Percentiles rank a stretch among this genome's conserved stretches.
Evolutionary conservation across 2,888 invertebrate species (phyloP).

Genomic region (Cerastoderma edule): DNA sequence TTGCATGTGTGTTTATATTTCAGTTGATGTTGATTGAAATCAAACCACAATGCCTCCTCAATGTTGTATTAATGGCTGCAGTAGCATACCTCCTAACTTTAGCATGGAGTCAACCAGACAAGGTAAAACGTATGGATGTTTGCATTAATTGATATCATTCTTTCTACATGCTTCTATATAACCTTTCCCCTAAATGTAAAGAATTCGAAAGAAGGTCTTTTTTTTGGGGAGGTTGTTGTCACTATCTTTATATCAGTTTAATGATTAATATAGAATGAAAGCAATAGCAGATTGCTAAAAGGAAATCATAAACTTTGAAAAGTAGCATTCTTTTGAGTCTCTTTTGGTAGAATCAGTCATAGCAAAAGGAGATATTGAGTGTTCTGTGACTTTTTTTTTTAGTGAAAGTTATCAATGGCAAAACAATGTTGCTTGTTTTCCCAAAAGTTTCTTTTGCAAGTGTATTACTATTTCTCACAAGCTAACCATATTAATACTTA

Average conservation of each 20-base stretch:
- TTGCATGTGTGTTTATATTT: too few relatives aligned
- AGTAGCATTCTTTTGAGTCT: too few relatives aligned
- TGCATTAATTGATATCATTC: not conserved
- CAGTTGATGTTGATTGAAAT: too few relatives aligned
- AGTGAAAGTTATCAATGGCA: too few relatives aligned
- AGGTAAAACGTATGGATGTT: not conserved
- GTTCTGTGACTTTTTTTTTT: too few relatives aligned
- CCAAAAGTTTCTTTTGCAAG: too few relatives aligned
- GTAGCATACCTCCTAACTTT: slow-evolving; percentile 12
- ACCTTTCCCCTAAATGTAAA: not conserved
- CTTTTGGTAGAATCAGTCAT: too few relatives aligned
- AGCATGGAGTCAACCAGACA: not conserved
- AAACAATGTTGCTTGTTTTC: too few relatives aligned
- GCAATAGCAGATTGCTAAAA: not conserved
- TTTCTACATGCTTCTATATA: not conserved
- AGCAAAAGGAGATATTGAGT: too few relatives aligned
- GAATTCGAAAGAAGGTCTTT: not conserved
- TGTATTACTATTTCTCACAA: not conserved
- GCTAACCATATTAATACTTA: not conserved
- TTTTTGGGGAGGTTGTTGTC: not conserved
- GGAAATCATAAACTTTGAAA: too few relatives aligned
- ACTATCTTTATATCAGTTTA: not conserved
- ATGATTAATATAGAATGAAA: not conserved
- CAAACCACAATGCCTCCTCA: not conserved
- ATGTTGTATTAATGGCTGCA: not conserved